phyloP scores from a whole-genome alignment of 2,797 vertebrate species.

The Numenius phaeopus region DNA sequence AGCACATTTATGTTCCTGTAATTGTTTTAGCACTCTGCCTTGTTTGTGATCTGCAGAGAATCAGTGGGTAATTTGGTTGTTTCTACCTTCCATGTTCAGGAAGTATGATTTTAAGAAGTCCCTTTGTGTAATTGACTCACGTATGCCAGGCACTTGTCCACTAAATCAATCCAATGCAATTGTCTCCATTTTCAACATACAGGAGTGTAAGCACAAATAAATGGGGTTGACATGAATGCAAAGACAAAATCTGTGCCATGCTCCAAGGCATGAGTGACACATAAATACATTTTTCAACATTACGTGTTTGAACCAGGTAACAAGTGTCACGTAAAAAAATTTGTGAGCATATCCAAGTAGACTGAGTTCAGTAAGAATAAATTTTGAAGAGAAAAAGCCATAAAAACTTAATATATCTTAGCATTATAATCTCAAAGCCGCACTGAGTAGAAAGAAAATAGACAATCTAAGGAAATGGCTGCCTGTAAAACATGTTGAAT shows the following conservation, averaged over 20 bases:
- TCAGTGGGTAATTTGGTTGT: not conserved
- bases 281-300: not conserved
- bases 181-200: not conserved
- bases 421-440: slow-evolving; percentile 13
- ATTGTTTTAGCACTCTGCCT: not conserved
- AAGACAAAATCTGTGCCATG: not conserved
- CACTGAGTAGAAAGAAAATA: slow-evolving; percentile 25
- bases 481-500: slow-evolving; percentile 34
- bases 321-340: not conserved
- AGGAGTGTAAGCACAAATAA: not conserved
- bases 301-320: accelerated
- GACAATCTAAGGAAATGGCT: slow-evolving; percentile 65
- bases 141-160: not conserved
- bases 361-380: not conserved
- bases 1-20: not conserved
- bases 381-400: not conserved
- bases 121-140: not conserved
- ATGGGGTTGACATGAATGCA: not conserved
- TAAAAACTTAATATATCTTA: not conserved
- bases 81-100: not conserved
- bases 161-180: not conserved
- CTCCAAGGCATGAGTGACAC: not conserved
- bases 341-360: not conserved
- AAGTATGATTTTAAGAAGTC: not conserved
- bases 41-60: not conserved